Percentiles rank a stretch among this genome's conserved stretches.
These are phyloP conservation scores for Eupristina koningsbergeri DNA, from an alignment of 1,140 invertebrate species.

Conservation along the genomic window DNA sequence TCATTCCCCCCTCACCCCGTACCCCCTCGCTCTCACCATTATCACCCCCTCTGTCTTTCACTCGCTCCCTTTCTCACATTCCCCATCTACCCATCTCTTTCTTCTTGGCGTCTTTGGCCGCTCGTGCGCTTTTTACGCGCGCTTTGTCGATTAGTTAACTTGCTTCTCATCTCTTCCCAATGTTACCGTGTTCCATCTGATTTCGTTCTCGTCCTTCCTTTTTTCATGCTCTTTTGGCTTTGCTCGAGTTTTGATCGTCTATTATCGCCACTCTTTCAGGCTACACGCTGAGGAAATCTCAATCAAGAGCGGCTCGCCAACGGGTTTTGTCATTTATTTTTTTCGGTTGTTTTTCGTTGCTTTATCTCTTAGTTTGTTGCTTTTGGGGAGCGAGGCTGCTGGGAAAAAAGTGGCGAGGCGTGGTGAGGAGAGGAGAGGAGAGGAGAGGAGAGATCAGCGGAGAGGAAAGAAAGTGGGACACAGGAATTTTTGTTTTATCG, in stretches of 20 bases:
- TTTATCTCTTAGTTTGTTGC: slow-evolving; percentile 5
- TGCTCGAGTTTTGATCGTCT: slow-evolving; percentile 27
- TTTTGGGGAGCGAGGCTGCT: background rate
- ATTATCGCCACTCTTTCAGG: background rate
- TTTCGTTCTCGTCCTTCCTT: background rate
- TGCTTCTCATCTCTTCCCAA: background rate
- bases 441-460: background rate
- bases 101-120: background rate
- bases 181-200: background rate
- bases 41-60: background rate
- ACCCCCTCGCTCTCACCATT: background rate
- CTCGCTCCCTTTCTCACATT: background rate
- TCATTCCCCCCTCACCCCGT: background rate
- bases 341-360: background rate
- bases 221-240: background rate
- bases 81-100: slow-evolving; percentile 2
- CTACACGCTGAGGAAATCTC: slow-evolving; percentile 1
- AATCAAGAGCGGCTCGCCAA: slow-evolving; percentile 2
- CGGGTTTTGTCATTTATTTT: background rate
- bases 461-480: slow-evolving; percentile 19
- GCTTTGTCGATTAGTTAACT: slow-evolving; percentile 22
- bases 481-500: slow-evolving; percentile 13
- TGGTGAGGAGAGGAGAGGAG: background rate
- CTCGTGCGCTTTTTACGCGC: slow-evolving; percentile 19
- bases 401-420: background rate